Base-by-base conservation (phyloP, 2,797 vertebrate species). In the Chiloscyllium punctatum region DNA sequence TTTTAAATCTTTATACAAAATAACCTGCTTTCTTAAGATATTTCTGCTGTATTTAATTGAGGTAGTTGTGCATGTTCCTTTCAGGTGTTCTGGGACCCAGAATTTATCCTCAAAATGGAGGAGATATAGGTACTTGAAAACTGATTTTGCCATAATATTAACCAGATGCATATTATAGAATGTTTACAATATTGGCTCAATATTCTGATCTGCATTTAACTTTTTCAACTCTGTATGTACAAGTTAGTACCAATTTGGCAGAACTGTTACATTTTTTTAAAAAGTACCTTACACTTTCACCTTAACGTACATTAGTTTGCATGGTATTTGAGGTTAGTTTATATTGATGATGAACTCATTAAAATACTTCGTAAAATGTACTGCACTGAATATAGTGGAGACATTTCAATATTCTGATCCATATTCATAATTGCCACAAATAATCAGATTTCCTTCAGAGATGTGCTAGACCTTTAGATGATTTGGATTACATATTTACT, bases 171-270 rank as follows among this genome's bases (percentile, higher is more conserved):
- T 95, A 95, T 74, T 95, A 27, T 72, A 95, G 77, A 95, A 95
- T 95, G 94, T 95, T 95, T 95, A 95, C 94, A 95, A 77, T 53
- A 77, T n/a, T 95, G 15, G 18, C 42, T 95, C 16, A 92, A 77
- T 77, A 30, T 95, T 74, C 33, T 77, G 42, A 72, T 95, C 71
- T 95, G 15, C 42, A 21, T 69, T 92, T 77, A 95, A 94, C 48
- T 92, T 72, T 77, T 77, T 53, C 2, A 77, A n/a, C 48, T 33
- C 53, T 30, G 15, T 74, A 74, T 77, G 77, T 77, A 53, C 68
- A 53, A 77, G 9, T 15, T 95, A 74, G 42, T 53, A 48, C 33
- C 51, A 90, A 57, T 66, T 91, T 11, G 53, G 48, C 48, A 53
- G n/a, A 95, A 95, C 37, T 21, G 51, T 48, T 77, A 57, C 71